Evolutionary conservation across 2,113 vertebrate species (phyloP), one percentile per base, ranked within the genome.

Genomic region (Nycticebus coucang): DNA sequence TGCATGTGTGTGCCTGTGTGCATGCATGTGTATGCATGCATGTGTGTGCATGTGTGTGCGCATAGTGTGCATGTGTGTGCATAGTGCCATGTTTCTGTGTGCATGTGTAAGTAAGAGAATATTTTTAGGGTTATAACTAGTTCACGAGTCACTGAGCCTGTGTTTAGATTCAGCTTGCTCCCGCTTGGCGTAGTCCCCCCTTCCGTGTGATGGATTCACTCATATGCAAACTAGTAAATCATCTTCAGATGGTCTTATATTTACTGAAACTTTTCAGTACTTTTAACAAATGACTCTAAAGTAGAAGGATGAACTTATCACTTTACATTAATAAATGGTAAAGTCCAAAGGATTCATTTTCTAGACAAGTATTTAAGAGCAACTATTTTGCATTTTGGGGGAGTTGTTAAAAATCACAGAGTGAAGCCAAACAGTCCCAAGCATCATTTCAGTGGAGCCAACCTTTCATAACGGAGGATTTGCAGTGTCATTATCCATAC

Each of bases 331-430:
- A 28, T n/a, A 86, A 11, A 57, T 75, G 30, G 30, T 72, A 33
- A 85, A 21, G 5, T 35, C 45, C 41, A 92, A 74, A 64, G 4
- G 12, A 33, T 50, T n/a, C 14, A 55, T 80, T 89, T 94, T 28
- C 35, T 93, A 10, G 41, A 87, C 21, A 50, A 78, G 28, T 22
- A 57, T 55, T 90, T 53, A 57, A 53, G 66, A 77, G 60, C 12
- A 35, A 35, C 59, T 33, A 15, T 71, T 92, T 93, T 86, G 3
- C 62, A 30, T 87, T 93, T 89, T 69, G 91, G 53, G 41, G 37
- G 30, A 80, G 55, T 96, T 35, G 35, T 77, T 92, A 66, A 84
- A 90, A 95, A 71, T 59, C 83, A 80, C 12, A 89, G 30, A 19
- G 9, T 77, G 60, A 82, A 86, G 68, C 41, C 55, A 64, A 89